Evolutionary conservation across 2,797 vertebrate genomes (phyloP).

Genomic region (Megaceryle alcyon): DNA sequence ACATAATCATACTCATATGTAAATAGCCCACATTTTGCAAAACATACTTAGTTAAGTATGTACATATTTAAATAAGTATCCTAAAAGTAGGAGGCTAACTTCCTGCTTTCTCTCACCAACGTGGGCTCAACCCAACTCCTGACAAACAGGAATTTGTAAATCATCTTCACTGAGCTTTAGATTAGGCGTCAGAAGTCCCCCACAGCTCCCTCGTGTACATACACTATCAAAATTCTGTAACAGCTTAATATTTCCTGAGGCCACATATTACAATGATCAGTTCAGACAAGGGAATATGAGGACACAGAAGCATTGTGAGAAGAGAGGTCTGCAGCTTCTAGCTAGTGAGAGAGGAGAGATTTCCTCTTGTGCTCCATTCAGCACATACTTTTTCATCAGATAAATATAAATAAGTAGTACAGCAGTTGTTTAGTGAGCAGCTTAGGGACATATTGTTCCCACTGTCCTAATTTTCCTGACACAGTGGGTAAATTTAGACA

Average conservation of each 20-base stretch:
- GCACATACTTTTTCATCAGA: neutral
- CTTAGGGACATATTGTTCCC: slow-evolving; percentile 60
- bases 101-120: neutral
- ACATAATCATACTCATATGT: neutral
- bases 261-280: neutral
- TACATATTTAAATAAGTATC: neutral
- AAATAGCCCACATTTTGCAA: neutral
- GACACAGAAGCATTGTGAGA: neutral
- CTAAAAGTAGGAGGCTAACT: neutral
- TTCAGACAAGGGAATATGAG: slow-evolving; percentile 53
- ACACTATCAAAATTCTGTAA: neutral
- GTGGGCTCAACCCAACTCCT: neutral
- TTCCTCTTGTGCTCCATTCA: neutral
- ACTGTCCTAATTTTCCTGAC: slow-evolving; percentile 59
- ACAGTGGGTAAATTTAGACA: slow-evolving; percentile 63
- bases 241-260: slow-evolving; percentile 6
- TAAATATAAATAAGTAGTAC: slow-evolving; percentile 60
- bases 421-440: slow-evolving; percentile 48
- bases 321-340: neutral
- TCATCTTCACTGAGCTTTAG: neutral
- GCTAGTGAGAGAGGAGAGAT: neutral
- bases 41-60: neutral
- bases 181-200: neutral
- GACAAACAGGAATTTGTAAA: neutral
- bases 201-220: neutral